Conservation (phyloP, 2,888 invertebrate genomes). For the Stictocephala bisonia region DNA sequence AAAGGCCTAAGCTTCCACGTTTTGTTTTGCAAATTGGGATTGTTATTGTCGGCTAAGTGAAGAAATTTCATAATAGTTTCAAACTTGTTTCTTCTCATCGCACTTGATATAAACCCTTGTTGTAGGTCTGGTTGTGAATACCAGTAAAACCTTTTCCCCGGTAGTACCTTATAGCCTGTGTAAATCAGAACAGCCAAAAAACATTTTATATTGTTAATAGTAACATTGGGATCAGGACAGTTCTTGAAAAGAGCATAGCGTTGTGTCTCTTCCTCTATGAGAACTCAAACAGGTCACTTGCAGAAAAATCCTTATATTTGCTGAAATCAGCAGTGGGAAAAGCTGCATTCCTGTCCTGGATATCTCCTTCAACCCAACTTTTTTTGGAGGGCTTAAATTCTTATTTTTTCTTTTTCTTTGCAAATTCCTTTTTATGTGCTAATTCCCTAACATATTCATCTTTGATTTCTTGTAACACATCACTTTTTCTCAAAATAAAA, state of each 20-base stretch:
- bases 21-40: conserved; percentile 56
- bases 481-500: conserved; percentile 36
- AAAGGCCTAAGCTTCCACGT: conserved; percentile 57
- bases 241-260: conserved; percentile 55
- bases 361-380: conserved; percentile 35
- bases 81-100: conserved; percentile 57
- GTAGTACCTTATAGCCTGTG: conserved; percentile 56
- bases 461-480: conserved; percentile 24
- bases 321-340: conserved; percentile 48
- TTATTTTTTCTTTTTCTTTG: conserved; percentile 23
- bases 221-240: conserved; percentile 50
- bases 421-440: conserved; percentile 35
- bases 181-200: conserved; percentile 52
- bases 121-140: conserved; percentile 50
- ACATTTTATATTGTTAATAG: conserved; percentile 44
- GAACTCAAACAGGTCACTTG: conserved; percentile 42
- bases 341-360: conserved; percentile 11
- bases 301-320: conserved; percentile 43
- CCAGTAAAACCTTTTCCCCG: conserved; percentile 47
- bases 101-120: conserved; percentile 49
- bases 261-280: conserved; percentile 36
- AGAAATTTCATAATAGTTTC: conserved; percentile 53
- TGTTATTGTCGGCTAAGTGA: conserved; percentile 57
- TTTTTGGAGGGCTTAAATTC: not conserved
- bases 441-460: conserved; percentile 6